Evolutionary conservation across 2,888 invertebrate genomes (phyloP), one percentile per base, ranked within the genome.

Genomic region (Platypus cylindrus): DNA sequence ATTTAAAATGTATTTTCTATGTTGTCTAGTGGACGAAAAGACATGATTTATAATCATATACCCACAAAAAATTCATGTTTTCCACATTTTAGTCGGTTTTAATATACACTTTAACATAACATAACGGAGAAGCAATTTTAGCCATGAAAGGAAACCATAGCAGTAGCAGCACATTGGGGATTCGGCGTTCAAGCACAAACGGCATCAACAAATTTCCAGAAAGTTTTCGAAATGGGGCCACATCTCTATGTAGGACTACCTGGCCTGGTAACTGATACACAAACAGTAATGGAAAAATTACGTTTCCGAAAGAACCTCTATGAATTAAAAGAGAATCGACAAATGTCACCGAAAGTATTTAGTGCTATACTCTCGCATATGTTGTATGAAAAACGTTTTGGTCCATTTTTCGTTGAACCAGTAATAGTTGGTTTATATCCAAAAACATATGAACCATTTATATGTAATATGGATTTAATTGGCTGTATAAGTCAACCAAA

Each of bases 131-230:
- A 47, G 89, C 90, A 38, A 82, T 94, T 51, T 81, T 97, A 45
- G 97, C 95, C 23, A 97, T 97, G 95, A 89, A 82, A 54, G 95
- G 97, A n/a, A 86, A 93, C 54, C 78, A 91, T 95, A 28, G 93
- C 94, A 12, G 93, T 97, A 50, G 95, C 94, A 17, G 76, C 90
- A 1, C 95, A 97, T 65, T 78, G 84, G 52, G 73, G 97, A 45
- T 91, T 87, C 58, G 98, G 98, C 54, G 78, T 95, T 39, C 91
- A 93, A 62, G 82, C 84, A 0, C 90, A 90, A 63, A 95, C 95
- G 0, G 74, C 98, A 36, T 78, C 83, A 3, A 82, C 83, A 31
- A 80, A 97, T 62, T 94, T 93, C 56, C 78, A 90, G 48, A 94
- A 93, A 65, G 79, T 95, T 15, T 93, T 84, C 59, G 78, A 87